A percentile compares a stretch with the other conserved stretches of the same genome.
phyloP scores from a whole-genome alignment of 2,888 invertebrate genomes.

The Adelognathus sp. region DNA sequence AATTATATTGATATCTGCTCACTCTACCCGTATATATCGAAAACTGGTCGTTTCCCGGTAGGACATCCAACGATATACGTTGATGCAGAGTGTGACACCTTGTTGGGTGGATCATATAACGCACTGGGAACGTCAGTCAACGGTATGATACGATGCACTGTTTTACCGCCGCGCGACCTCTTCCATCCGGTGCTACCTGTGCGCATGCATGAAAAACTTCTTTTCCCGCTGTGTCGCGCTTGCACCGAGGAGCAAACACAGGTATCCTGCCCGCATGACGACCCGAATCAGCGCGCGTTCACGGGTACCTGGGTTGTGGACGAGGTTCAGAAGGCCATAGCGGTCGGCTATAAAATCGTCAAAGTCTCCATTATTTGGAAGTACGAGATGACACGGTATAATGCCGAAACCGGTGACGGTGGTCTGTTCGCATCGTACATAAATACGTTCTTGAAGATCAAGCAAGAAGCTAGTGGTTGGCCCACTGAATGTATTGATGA shows the following conservation, averaged over 20 bases:
- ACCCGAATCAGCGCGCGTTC: not conserved
- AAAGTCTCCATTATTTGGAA: not conserved
- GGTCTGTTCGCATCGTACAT: constrained; percentile 65
- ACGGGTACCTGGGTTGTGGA: not conserved
- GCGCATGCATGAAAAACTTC: constrained; percentile 54
- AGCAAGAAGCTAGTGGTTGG: constrained; percentile 65
- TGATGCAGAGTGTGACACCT: constrained; percentile 29
- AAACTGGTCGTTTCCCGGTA: constrained; percentile 58
- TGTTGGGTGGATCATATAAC: not conserved
- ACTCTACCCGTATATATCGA: constrained; percentile 68
- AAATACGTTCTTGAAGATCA: constrained; percentile 66
- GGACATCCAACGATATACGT: constrained; percentile 66
- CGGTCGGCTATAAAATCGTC: not conserved
- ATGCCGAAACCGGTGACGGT: not conserved
- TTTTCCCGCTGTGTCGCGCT: constrained; percentile 72
- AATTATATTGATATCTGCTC: constrained; percentile 58
- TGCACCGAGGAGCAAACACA: constrained; percentile 67
- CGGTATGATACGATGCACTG: constrained; percentile 64
- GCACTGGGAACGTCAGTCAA: constrained; percentile 27
- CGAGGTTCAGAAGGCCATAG: not conserved
- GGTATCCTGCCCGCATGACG: not conserved
- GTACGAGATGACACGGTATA: not conserved
- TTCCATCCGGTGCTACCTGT: constrained; percentile 72
- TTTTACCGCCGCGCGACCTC: constrained; percentile 62
- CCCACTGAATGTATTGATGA: constrained; percentile 44